Conservation (phyloP, 2,113 vertebrate genomes). For the Phaetusa simplex region DNA sequence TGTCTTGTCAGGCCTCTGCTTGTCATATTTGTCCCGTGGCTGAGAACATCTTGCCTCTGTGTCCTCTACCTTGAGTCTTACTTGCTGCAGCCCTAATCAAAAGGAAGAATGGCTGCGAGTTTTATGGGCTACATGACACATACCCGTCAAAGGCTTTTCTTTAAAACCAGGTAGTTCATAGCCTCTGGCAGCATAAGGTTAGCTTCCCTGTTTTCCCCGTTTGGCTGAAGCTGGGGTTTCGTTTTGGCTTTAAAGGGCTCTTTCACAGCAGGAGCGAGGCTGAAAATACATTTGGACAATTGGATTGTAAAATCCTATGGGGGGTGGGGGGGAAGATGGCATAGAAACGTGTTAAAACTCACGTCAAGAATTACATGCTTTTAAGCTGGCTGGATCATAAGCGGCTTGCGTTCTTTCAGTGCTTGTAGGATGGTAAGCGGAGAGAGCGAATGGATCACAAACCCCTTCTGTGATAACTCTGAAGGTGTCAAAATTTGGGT, state of each 20-base stretch:
- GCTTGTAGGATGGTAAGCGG: neutral
- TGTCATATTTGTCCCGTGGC: neutral
- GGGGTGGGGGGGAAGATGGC: too few relatives aligned
- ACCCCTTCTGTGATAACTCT: neutral
- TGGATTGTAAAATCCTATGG: neutral
- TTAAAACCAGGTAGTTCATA: neutral
- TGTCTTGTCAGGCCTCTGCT: neutral
- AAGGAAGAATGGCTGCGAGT: neutral
- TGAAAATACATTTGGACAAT: fast-evolving
- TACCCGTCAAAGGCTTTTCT: too few relatives aligned
- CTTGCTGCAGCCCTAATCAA: neutral
- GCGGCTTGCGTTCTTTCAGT: neutral
- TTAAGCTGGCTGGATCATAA: neutral
- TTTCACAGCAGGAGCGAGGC: neutral
- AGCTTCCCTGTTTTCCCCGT: neutral
- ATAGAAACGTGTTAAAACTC: neutral
- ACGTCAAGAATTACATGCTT: fast-evolving
- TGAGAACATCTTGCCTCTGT: fast-evolving
- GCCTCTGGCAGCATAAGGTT: neutral
- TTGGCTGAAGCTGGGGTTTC: neutral
- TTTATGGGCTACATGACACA: fast-evolving
- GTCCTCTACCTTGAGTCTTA: neutral
- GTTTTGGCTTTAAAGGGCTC: neutral
- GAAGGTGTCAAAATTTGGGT: neutral
- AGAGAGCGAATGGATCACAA: neutral